Evolutionary conservation across 2,113 vertebrate species (phyloP).

Genomic region (Sinocyclocheilus anophthalmus): DNA sequence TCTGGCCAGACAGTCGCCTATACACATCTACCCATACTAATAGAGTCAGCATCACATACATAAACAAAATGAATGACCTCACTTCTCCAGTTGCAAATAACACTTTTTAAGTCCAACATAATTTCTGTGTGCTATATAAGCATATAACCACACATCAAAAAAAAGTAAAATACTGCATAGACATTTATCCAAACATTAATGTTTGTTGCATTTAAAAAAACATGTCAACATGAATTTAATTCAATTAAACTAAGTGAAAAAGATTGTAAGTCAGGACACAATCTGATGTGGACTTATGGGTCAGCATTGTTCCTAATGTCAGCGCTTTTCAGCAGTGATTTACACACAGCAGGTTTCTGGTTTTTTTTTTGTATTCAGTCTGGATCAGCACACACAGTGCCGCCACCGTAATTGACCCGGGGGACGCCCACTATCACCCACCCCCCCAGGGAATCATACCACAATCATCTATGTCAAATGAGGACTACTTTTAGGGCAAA

Average conservation of each 20-base stretch:
- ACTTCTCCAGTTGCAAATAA: neutral
- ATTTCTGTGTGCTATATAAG: neutral
- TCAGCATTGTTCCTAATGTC: conserved; percentile 25
- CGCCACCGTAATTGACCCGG: conserved; percentile 33
- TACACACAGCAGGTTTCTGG: conserved; percentile 51
- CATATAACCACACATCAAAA: neutral
- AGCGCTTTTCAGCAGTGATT: conserved; percentile 38
- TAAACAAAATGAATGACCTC: neutral
- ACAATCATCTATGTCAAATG: too few species aligned
- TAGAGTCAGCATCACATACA: neutral
- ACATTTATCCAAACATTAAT: neutral
- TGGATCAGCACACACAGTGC: conserved; percentile 66
- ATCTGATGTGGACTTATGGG: conserved; percentile 22
- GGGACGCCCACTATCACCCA: conserved; percentile 68
- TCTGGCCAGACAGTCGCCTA: neutral
- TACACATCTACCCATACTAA: neutral
- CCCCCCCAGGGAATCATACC: too few species aligned
- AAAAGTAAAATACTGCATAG: neutral
- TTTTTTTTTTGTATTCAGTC: too few species aligned
- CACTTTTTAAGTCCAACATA: neutral
- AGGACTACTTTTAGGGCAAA: too few species aligned
- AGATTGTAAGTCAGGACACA: conserved; percentile 6
- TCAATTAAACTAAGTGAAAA: neutral
- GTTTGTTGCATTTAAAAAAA: neutral
- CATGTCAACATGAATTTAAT: neutral